Evolutionary conservation across 2,113 vertebrate genomes (phyloP).

Genomic region (Columba janthina): DNA sequence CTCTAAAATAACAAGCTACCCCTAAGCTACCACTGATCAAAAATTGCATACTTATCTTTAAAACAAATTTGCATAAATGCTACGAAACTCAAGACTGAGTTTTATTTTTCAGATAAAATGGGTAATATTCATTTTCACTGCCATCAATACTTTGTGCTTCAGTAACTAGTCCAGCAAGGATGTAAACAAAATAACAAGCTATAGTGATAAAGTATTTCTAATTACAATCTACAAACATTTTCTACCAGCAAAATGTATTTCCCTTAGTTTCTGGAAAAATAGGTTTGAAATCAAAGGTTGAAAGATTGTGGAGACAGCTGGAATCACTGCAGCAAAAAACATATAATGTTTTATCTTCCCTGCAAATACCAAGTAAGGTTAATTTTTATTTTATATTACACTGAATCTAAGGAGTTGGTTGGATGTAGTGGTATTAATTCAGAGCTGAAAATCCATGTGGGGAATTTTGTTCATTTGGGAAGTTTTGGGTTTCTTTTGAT

Average conservation of each 20-base stretch:
- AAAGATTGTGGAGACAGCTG: neutral
- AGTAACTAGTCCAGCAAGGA: neutral
- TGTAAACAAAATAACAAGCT: neutral
- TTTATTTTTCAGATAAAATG: neutral
- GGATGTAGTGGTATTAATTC: neutral
- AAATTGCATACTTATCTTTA: neutral
- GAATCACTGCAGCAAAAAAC: neutral
- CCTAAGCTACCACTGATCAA: neutral
- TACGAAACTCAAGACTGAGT: neutral
- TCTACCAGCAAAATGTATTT: neutral
- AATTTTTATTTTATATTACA: neutral
- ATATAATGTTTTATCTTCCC: neutral
- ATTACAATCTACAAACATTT: neutral
- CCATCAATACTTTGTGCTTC: neutral
- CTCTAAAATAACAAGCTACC: neutral
- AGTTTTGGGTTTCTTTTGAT: neutral
- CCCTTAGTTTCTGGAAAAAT: neutral
- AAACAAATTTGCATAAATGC: neutral
- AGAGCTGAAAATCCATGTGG: neutral
- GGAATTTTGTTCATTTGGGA: neutral
- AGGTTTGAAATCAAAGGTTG: neutral
- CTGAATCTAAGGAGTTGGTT: neutral
- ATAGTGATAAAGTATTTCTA: neutral
- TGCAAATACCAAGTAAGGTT: neutral
- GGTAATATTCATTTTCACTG: neutral